Base-by-base conservation (phyloP, 2,113 vertebrate species). In the Cromileptes altivelis region DNA sequence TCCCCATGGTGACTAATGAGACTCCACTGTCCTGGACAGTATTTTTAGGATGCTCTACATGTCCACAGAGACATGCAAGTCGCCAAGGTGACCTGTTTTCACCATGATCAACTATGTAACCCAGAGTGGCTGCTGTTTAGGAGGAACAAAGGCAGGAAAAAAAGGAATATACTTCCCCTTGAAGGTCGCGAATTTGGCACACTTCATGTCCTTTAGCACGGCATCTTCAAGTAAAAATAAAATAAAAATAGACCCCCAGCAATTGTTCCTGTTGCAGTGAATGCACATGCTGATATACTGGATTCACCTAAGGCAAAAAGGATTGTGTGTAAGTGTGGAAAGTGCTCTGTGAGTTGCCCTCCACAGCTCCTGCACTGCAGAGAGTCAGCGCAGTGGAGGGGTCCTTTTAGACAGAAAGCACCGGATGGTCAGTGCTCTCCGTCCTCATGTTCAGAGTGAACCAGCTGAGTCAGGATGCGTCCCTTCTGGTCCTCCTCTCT, bases 21-120 rank as follows among this genome's bases (percentile, higher is more conserved):
- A 79, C 84, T 89, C 82, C 67, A 62, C 80, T 64, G 85, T 88
- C 85, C 92, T 72, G 91, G 79, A 76, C 89, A 76, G 90, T 95
- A 95, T 96, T 95, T 95, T 95, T 95, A 95, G 95, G 92, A 91
- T 78, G 88, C 88, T 87, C 82, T 68, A 79, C 63, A 74, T 85
- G 89, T 94, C 94, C 89, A 37, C 88, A 23, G 94, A 92, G 93
- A 91, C 81, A 74, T 6, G 13, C 21, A 61, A 75, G 84, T 85
- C 18, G 86, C 86, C 88, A 94, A 94, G 92, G 93, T 95, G 95
- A 96, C 94, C 95, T 10, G 91, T 89, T 95, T 95, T 91, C 70
- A 69, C 83, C 33, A 73, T 80, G 86, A 92, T 93, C 86, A 77
- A 93, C 92, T 89, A 87, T 55, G 80, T 88, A 85, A 91, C 87